These are phyloP conservation scores for Cottus gobio DNA, from an alignment of 2,113 vertebrate genomes.

Conservation along the genomic window DNA sequence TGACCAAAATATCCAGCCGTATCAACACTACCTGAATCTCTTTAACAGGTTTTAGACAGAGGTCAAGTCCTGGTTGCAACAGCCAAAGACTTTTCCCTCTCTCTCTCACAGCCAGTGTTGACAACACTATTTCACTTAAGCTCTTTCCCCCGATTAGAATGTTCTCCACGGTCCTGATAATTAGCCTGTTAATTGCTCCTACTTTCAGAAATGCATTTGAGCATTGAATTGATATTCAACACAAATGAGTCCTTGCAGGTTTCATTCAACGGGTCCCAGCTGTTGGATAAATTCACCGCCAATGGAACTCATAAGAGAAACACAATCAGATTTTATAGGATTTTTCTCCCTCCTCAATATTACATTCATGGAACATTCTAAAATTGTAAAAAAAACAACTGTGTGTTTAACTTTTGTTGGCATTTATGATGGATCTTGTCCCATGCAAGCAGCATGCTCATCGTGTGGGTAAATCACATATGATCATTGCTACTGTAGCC, in stretches of 20 bases:
- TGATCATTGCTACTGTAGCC: not conserved
- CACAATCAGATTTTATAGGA: slow-evolving; percentile 52
- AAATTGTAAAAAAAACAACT: slow-evolving; percentile 20
- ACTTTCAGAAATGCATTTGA: slow-evolving; percentile 77
- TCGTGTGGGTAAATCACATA: not conserved
- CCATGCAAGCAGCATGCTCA: not conserved
- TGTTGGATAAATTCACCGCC: slow-evolving; percentile 68
- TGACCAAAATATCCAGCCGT: not conserved
- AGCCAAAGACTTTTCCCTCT: slow-evolving; percentile 43
- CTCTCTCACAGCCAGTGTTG: slow-evolving; percentile 36
- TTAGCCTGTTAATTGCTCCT: slow-evolving; percentile 80
- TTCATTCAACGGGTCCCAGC: slow-evolving; percentile 74
- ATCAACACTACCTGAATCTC: slow-evolving; percentile 13
- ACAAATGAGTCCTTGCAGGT: slow-evolving; percentile 78
- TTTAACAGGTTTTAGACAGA: slow-evolving; percentile 56
- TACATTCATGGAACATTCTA: slow-evolving; percentile 24
- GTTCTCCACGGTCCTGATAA: slow-evolving; percentile 75
- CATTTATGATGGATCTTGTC: not conserved
- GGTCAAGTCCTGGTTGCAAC: slow-evolving; percentile 48
- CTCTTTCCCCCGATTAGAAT: slow-evolving; percentile 72
- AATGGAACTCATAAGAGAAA: slow-evolving; percentile 60
- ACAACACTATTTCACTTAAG: slow-evolving; percentile 72
- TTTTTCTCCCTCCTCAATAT: slow-evolving; percentile 34
- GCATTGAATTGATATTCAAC: slow-evolving; percentile 79
- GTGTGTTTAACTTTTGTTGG: slow-evolving; percentile 15